These are phyloP conservation scores for Poeciliopsis paucimaculata DNA, from an alignment of 2,797 vertebrate species.

Conservation along the genomic window DNA sequence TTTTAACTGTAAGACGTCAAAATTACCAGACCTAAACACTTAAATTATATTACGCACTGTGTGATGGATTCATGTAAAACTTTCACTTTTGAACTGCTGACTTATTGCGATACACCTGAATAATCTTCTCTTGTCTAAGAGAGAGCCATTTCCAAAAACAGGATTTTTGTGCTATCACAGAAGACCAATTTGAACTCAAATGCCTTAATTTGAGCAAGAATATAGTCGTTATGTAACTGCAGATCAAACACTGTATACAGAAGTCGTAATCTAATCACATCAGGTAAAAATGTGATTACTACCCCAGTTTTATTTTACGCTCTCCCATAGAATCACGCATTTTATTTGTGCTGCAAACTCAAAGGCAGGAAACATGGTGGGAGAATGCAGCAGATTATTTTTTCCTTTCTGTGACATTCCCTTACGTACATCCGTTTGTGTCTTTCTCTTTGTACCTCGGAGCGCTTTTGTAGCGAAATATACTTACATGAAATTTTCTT, in stretches of 20 bases:
- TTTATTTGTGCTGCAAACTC: constrained; percentile 9
- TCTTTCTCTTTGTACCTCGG: constrained; percentile 2
- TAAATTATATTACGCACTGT: background rate
- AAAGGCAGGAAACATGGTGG: constrained; percentile 17
- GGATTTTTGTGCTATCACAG: background rate
- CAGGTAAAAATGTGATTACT: background rate
- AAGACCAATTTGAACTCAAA: background rate
- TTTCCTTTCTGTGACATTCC: constrained; percentile 28
- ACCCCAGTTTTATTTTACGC: constrained; percentile 1
- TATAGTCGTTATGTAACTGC: background rate
- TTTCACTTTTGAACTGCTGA: background rate
- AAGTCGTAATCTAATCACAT: constrained; percentile 3
- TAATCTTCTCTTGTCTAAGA: background rate
- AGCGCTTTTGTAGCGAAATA: background rate
- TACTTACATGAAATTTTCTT: background rate
- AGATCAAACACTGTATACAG: background rate
- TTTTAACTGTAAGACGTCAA: background rate
- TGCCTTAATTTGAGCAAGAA: background rate
- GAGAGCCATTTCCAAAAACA: background rate
- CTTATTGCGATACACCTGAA: background rate
- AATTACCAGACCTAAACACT: background rate
- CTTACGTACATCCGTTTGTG: constrained; percentile 12
- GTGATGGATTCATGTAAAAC: background rate
- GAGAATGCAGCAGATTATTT: constrained; percentile 18
- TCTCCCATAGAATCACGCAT: constrained; percentile 11